Evolutionary conservation across 92 coral and sea anemone species (phyloP).

Genomic region (Pocillopora grandis): DNA sequence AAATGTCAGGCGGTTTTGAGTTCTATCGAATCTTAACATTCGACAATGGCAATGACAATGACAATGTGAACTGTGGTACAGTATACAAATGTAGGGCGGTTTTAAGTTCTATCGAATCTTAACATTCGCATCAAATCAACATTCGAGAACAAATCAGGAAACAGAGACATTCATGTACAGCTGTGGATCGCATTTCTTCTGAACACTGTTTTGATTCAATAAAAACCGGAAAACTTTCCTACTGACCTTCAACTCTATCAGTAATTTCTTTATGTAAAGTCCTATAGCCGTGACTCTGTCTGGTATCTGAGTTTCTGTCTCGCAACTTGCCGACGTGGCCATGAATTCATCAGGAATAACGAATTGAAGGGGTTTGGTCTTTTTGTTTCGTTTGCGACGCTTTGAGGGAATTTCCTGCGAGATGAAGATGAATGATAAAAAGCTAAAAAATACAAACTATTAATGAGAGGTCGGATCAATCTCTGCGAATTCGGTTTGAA

Average conservation of each 20-base stretch:
- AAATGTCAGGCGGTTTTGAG: no score
- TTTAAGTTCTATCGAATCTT: no score
- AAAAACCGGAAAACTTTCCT: neutral
- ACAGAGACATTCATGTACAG: no score
- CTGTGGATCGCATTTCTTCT: no score
- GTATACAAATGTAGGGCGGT: no score
- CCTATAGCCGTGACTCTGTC: slow-evolving; percentile 6
- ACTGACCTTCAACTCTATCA: slow-evolving; percentile 71
- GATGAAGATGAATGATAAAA: neutral
- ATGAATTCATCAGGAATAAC: slow-evolving; percentile 54
- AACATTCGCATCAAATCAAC: no score
- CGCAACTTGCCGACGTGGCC: neutral
- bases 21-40: no score
- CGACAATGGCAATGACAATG: no score
- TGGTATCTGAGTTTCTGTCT: neutral
- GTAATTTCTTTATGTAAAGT: slow-evolving; percentile 26
- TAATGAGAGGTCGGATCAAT: no score
- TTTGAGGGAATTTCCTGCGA: slow-evolving; percentile 75
- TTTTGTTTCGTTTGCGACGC: slow-evolving; percentile 72
- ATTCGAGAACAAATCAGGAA: no score
- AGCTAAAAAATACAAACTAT: neutral
- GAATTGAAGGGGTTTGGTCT: slow-evolving; percentile 73
- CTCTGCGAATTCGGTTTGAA: no score
- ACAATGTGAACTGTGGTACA: no score
- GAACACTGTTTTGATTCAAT: neutral